A percentile compares a stretch with the other conserved stretches of the same genome.
Evolutionary conservation across 2,888 invertebrate genomes (phyloP).

Genomic region (Chloroclysta siterata): DNA sequence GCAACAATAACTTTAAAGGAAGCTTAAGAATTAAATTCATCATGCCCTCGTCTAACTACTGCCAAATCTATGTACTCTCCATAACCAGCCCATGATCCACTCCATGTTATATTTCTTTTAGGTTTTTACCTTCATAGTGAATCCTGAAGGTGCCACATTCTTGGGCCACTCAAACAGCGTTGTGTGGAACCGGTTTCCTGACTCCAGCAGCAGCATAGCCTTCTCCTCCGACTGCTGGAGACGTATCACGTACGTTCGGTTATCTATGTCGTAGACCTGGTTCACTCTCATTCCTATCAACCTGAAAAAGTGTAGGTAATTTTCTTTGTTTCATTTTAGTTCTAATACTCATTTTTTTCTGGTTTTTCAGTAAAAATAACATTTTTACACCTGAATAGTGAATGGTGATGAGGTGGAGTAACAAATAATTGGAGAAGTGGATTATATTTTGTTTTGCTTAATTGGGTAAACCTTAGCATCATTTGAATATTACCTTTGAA

Average conservation of each 20-base stretch:
- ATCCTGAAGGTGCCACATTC: conserved; percentile 96
- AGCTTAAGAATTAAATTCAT: too few species aligned
- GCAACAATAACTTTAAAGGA: too few species aligned
- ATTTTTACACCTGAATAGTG: background rate
- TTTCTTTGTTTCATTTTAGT: background rate
- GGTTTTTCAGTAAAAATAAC: too few species aligned
- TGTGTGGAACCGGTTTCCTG: conserved; percentile 96
- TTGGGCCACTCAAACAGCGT: conserved; percentile 99
- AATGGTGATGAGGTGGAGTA: background rate
- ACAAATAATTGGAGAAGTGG: background rate
- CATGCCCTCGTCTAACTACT: too few species aligned
- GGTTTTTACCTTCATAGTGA: conserved; percentile 96
- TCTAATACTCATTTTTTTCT: too few species aligned
- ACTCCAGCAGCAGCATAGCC: conserved; percentile 94
- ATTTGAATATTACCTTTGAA: conserved; percentile 88
- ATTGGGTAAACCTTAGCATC: too few species aligned
- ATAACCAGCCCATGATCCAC: too few species aligned
- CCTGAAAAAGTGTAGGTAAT: conserved; percentile 69
- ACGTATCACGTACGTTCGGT: conserved; percentile 96
- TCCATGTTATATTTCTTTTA: too few species aligned
- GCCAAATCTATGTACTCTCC: too few species aligned
- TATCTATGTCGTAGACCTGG: conserved; percentile 99
- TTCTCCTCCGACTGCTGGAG: conserved; percentile 95
- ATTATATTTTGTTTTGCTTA: too few species aligned
- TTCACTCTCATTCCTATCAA: conserved; percentile 96